Evolutionary conservation across 1,140 invertebrate species (phyloP).

Genomic region (Zaprionus gabonicus): DNA sequence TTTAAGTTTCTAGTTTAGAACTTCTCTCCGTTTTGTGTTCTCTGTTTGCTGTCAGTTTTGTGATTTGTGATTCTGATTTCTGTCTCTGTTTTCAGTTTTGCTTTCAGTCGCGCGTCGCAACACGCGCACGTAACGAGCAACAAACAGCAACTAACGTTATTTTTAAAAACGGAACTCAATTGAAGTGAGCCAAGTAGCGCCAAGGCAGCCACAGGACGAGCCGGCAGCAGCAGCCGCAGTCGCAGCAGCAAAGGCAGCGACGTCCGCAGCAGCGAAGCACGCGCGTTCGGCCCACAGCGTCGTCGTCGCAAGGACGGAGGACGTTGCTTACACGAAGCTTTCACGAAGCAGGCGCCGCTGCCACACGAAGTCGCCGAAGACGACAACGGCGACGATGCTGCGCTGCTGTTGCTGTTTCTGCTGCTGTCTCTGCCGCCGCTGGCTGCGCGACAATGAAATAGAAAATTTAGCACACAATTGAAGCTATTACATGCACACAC

Average conservation of each 20-base stretch:
- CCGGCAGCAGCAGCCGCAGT: constrained; percentile 37
- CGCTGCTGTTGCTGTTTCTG: constrained; percentile 9
- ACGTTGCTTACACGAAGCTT: constrained; percentile 38
- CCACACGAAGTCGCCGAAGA: constrained; percentile 31
- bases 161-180: constrained; percentile 81
- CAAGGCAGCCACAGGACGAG: constrained; percentile 44
- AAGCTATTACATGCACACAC: constrained; percentile 62
- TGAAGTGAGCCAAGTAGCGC: constrained; percentile 75
- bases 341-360: constrained; percentile 45
- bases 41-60: constrained; percentile 11
- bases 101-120: constrained; percentile 72
- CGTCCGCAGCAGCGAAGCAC: constrained; percentile 21
- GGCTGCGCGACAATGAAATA: constrained; percentile 69
- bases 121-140: constrained; percentile 84
- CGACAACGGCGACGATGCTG: constrained; percentile 32
- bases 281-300: constrained; percentile 5
- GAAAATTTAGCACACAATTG: constrained; percentile 78
- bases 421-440: constrained; percentile 10
- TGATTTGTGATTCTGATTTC: constrained; percentile 9
- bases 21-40: constrained; percentile 4
- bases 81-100: constrained; percentile 40
- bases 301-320: constrained; percentile 22
- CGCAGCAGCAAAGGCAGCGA: not conserved
- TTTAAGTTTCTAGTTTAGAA: constrained; percentile 7
- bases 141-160: constrained; percentile 84